A percentile compares a stretch with the other conserved stretches of the same genome.
phyloP scores from a whole-genome alignment of 1,140 invertebrate species.

The Zaprionus tsacasi region DNA sequence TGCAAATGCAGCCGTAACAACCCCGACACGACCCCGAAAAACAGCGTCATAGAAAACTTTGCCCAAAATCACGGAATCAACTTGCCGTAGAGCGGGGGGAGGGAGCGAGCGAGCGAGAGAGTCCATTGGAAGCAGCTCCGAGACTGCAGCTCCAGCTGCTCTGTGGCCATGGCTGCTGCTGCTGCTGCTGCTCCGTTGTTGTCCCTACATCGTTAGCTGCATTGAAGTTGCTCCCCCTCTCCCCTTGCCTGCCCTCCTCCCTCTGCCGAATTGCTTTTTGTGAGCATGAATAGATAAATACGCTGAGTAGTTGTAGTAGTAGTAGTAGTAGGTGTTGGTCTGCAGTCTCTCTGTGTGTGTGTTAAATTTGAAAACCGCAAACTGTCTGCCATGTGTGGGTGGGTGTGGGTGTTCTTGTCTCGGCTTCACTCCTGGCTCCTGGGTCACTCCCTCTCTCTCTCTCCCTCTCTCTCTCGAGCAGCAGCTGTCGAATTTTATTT shows the following conservation, averaged over 20 bases:
- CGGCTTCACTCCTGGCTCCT: conserved; percentile 8
- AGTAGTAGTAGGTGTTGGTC: conserved; percentile 51
- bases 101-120: conserved; percentile 11
- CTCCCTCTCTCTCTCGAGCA: conserved; percentile 19
- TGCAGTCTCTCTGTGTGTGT: conserved; percentile 20
- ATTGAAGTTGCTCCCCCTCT: conserved; percentile 65
- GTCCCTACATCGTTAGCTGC: conserved; percentile 78
- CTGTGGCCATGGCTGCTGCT: conserved; percentile 27
- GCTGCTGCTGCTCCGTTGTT: conserved; percentile 55
- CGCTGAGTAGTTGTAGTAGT: conserved; percentile 53
- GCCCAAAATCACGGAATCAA: conserved; percentile 77
- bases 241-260: conserved; percentile 9
- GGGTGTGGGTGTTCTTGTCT: conserved; percentile 43
- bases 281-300: conserved; percentile 82
- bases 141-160: conserved; percentile 27
- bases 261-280: conserved; percentile 70
- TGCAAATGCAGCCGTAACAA: conserved; percentile 64
- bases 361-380: conserved; percentile 76
- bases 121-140: conserved; percentile 63
- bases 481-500: conserved; percentile 79
- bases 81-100: conserved; percentile 44
- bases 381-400: conserved; percentile 50
- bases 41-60: conserved; percentile 58
- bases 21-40: conserved; percentile 50
- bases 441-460: conserved; percentile 15